Base-by-base conservation (phyloP, 2,888 invertebrate genomes). In the Taenaris catops region DNA sequence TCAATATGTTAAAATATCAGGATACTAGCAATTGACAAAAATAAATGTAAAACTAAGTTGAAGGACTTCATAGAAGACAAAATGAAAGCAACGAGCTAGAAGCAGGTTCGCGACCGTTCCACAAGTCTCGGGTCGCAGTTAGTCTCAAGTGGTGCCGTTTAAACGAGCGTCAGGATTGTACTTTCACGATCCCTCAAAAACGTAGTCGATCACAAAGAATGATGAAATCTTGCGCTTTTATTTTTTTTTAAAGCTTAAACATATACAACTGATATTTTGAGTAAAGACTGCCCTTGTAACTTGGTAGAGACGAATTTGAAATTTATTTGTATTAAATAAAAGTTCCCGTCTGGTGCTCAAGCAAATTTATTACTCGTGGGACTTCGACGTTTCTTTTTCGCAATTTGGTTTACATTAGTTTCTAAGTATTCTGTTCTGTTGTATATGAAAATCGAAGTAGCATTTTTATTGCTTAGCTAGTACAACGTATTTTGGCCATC, bases 61-160 rank as follows among this genome's bases (percentile, higher is more conserved):
- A 37, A 55, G 39, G 38, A 49, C 36, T 43, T 55, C 51, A n/a
- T 46, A 46, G 24, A 41, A 51, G 45, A 55, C 60, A 62, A 62
- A 63, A 56, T 55, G 51, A 51, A 49, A 46, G 50, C 64, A 72
- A 69, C 62, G 58, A 72, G 55, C 49, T 58, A 59, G 58, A 61
- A 55, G 51, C 46, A 52, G 53, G 55, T 55, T 62, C 51, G 41
- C 51, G 49, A 52, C 46, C 57, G 54, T 59, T 54, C 51, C 56
- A 23, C 31, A 41, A 43, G 64, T 62, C 58, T 63, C 56, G 58
- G 60, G 57, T 61, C 63, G 64, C 61, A 58, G 62, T 63, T 63
- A 55, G 66, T 66, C 65, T 67, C 66, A 53, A 65, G 64, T 63
- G 55, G 65, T 53, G 54, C 61, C 64, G 58, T 66, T 64, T 63